Percentiles rank a stretch among this genome's conserved stretches.
Evolutionary conservation across 1,140 invertebrate genomes (phyloP).

Genomic region (Mylabris phalerata): DNA sequence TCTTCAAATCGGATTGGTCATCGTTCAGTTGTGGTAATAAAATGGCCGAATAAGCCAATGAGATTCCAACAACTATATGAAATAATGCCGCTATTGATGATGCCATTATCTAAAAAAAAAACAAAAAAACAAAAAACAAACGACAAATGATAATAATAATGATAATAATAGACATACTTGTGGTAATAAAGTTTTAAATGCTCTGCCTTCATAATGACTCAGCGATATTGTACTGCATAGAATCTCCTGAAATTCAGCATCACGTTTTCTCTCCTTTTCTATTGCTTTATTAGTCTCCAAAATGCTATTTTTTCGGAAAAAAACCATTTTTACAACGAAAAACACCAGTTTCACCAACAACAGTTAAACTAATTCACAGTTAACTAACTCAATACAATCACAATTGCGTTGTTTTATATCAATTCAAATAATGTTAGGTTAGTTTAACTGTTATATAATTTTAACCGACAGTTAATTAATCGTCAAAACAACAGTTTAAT

Average conservation of each 20-base stretch:
- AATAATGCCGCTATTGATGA: constrained; percentile 47
- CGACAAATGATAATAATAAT: constrained; percentile 47
- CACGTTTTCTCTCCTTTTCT: constrained; percentile 16
- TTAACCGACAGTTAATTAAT: no score
- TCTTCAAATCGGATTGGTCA: constrained; percentile 34
- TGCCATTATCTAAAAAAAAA: constrained; percentile 38
- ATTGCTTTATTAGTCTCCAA: constrained; percentile 15
- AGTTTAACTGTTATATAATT: no score
- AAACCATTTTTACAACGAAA: no score
- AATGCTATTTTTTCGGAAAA: constrained; percentile 1
- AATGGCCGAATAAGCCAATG: constrained; percentile 50
- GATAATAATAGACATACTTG: constrained; percentile 42
- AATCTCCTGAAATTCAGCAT: constrained; percentile 29
- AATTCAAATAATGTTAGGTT: no score
- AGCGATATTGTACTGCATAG: constrained; percentile 28
- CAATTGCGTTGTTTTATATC: no score
- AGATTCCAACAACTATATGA: constrained; percentile 49
- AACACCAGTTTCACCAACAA: no score
- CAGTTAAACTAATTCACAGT: no score
- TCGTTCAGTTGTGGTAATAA: constrained; percentile 46
- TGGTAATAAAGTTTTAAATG: constrained; percentile 25
- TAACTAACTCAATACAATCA: no score
- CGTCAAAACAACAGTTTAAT: no score
- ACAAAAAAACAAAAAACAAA: constrained; percentile 42
- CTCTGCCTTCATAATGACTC: constrained; percentile 25